These are phyloP conservation scores for Macrostomum lignano DNA, from an alignment of 1,140 invertebrate species.

Conservation along the genomic window DNA sequence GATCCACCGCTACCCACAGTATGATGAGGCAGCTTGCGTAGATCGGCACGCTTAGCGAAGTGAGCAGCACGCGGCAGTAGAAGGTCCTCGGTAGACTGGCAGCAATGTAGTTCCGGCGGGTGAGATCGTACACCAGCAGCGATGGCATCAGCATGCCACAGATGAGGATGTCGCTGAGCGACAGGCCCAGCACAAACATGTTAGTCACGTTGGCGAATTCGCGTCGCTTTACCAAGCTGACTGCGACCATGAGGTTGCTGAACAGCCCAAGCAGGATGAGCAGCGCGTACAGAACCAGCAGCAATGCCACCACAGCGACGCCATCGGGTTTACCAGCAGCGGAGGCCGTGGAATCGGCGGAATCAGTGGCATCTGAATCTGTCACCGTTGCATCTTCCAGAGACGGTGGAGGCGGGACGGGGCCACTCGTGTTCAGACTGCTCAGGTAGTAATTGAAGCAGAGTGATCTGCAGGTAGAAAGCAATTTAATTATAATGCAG, in stretches of 20 bases:
- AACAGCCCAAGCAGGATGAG: neutral
- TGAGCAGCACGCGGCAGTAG: constrained; percentile 18
- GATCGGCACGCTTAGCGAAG: constrained; percentile 32
- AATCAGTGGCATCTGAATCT: too few species aligned
- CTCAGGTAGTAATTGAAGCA: too few species aligned
- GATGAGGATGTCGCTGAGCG: constrained; percentile 1
- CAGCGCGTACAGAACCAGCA: too few species aligned
- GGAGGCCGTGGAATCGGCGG: too few species aligned
- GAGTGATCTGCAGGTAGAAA: too few species aligned
- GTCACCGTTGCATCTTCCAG: too few species aligned
- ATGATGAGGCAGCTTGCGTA: constrained; percentile 41
- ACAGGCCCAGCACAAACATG: constrained; percentile 3
- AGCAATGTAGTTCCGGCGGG: neutral
- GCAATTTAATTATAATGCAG: too few species aligned
- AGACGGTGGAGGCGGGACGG: too few species aligned
- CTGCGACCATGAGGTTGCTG: neutral
- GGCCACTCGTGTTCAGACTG: too few species aligned
- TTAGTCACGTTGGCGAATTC: constrained; percentile 3
- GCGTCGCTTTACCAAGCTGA: neutral
- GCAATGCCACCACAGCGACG: too few species aligned
- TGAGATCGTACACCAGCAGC: neutral
- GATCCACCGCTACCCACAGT: constrained; percentile 39
- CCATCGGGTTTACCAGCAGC: too few species aligned
- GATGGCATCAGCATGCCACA: constrained; percentile 2
- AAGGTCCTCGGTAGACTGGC: too few species aligned